Base-by-base conservation (phyloP, 2,797 vertebrate genomes). In the Urocyon cinereoargenteus region DNA sequence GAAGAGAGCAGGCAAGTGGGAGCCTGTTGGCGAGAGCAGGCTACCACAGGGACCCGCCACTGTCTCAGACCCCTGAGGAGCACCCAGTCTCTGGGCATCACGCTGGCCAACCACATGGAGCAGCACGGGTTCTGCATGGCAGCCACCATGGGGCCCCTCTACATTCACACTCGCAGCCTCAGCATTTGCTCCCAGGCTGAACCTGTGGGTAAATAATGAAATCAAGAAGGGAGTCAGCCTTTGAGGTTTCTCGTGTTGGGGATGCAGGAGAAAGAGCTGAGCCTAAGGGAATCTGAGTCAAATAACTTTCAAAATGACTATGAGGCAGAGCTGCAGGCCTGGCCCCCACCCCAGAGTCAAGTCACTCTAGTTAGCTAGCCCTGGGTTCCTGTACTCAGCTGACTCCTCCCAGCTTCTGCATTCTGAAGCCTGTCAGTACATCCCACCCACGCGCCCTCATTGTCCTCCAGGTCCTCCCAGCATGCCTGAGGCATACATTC, bases 51-150 rank as follows among this genome's bases (percentile, higher is more conserved):
- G 66, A 5, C 8, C 64, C 12, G 12, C 8, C 16, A 34, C 3
- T 36, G 18, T 24, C 57, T 73, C 10, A 14, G 85, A 51, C 21
- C 18, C 6, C 49, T 11, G 2, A 22, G 22, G 31, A 10, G 10
- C 0, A 0, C 51, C 28, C 21, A 5, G 21, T 59, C n/a, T 2
- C 2, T 7, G 64, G 59, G 31, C 3, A 8, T 79, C 31, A 0
- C n/a, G 1, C 53, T 62, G 31, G 40, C 85, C 75, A 28, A 26
- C 40, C 83, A 31, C 14, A 15, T 1, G 49, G 55, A 28, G 40
- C 14, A 12, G 15, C 31, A n/a, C 28, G 2, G 45, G 2, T 45
- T 36, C 53, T 28, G 2, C 0, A 55, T 34, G 13, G 51, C 64
- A 79, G 31, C 21, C 22, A 26, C 36, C 77, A 12, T 4, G 4